Conservation (phyloP, 30 jellyfish, hydroid and myxozoan genomes). For the Aurelia aurita region DNA sequence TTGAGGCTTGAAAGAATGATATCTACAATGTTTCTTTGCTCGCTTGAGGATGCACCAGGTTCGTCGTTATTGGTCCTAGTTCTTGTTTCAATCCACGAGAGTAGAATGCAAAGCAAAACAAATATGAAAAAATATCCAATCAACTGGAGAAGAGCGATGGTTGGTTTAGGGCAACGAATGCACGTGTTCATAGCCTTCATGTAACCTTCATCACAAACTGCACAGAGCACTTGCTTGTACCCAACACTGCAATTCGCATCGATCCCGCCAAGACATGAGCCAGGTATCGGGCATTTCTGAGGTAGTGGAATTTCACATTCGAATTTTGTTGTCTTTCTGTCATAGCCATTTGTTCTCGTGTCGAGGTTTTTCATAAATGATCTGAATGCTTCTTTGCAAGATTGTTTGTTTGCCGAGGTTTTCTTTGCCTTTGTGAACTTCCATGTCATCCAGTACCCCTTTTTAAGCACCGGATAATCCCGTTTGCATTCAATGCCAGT, state of each 20-base stretch:
- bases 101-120: slow-evolving; percentile 18
- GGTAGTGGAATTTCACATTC: slow-evolving; percentile 48
- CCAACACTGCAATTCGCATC: slow-evolving; percentile 22
- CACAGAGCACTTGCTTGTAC: slow-evolving; percentile 54
- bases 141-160: background rate
- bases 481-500: slow-evolving; percentile 35
- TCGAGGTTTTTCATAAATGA: slow-evolving; percentile 35
- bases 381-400: background rate
- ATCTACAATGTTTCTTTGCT: slow-evolving; percentile 44
- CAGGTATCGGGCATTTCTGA: slow-evolving; percentile 36
- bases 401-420: background rate
- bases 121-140: too few relatives aligned
- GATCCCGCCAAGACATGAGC: slow-evolving; percentile 71
- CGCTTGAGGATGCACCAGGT: background rate
- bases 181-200: slow-evolving; percentile 18
- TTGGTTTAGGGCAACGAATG: slow-evolving; percentile 28
- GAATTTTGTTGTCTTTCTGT: slow-evolving; percentile 15
- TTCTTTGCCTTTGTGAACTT: too few relatives aligned
- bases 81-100: slow-evolving; percentile 50
- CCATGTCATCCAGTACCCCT: slow-evolving; percentile 60
- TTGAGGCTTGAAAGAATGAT: slow-evolving; percentile 41
- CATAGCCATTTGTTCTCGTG: background rate
- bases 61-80: background rate
- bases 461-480: slow-evolving; percentile 20
- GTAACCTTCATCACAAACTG: slow-evolving; percentile 52